Base-by-base conservation (phyloP, 2,797 vertebrate genomes). In the Pantherophis vulpinus region DNA sequence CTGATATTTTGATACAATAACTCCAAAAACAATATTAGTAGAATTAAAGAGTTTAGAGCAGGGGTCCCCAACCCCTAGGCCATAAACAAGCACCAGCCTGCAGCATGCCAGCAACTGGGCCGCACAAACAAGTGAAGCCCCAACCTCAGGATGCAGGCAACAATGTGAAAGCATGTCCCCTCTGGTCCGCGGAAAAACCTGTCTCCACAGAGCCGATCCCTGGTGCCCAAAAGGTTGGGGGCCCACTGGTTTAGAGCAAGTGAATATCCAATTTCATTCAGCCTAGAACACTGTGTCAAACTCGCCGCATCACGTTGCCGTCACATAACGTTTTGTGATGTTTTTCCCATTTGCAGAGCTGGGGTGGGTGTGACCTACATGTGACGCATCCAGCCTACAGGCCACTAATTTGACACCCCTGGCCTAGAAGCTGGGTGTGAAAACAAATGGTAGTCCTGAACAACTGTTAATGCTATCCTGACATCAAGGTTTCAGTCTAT, bases 81-180 rank as follows among this genome's bases (percentile, higher is more conserved):
- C n/a, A n/a, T 70, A 13, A 29, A 32, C 29, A 5, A 7, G 66
- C 66, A 70, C 14, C 0, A 6, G n/a, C 32, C 29, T n/a, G 13
- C 14, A n/a, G 29, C 63, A 70, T 32, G 13, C n/a, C 29, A 70
- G 63, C 2, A 16, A 70, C 5, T 0, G 12, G n/a, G 29, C 5
- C 5, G 0, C n/a, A 32, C 14, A 32, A 32, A 70, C 5, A 32
- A 32, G 25, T 0, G 5, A n/a, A n/a, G 29, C 29, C 13, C 29
- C 63, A n/a, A 14, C 29, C 0, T 0, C 2, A 5, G n/a, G 13
- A 70, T n/a, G 63, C 0, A 16, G 29, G 63, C 63, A 70, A n/a
- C 63, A 61, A 32, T 32, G 13, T 2, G 13, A 32, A 70, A 32
- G 29, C n/a, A 70, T 2, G 5, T 6, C 2, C 13, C 5, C 2